Evolutionary conservation across 2,797 vertebrate species (phyloP).

Genomic region (Poliocrania exsul): DNA sequence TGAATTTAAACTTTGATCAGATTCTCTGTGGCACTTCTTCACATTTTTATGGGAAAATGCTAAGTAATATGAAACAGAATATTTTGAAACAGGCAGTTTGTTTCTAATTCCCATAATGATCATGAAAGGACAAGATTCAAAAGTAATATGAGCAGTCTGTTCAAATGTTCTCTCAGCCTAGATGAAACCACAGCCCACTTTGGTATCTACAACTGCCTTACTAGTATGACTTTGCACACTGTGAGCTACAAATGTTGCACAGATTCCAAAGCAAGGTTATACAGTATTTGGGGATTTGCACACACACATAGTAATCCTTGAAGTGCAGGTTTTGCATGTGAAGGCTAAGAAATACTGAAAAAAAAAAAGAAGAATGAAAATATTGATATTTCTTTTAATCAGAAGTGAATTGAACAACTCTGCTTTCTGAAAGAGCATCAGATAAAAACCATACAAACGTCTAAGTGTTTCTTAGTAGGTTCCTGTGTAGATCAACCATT

Average conservation of each 20-base stretch:
- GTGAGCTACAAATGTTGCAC: not conserved
- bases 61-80: constrained; percentile 63
- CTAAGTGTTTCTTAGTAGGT: not conserved
- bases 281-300: not conserved
- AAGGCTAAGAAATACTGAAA: not conserved
- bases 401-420: not conserved
- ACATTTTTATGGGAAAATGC: constrained; percentile 53
- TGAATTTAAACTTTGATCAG: constrained; percentile 65
- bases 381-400: not conserved
- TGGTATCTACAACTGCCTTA: not conserved
- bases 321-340: not conserved
- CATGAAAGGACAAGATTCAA: constrained; percentile 48
- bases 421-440: not conserved
- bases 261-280: not conserved
- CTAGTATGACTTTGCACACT: not conserved
- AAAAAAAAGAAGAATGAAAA: not conserved
- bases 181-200: not conserved
- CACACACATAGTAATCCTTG: not conserved
- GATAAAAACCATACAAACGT: not conserved
- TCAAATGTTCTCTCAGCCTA: not conserved
- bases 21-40: constrained; percentile 54
- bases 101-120: constrained; percentile 35
- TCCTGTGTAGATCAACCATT: not conserved
- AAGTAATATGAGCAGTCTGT: constrained; percentile 33
- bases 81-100: constrained; percentile 33